Evolutionary conservation across 2,888 invertebrate genomes (phyloP).

Genomic region (Hyposoter didymator): DNA sequence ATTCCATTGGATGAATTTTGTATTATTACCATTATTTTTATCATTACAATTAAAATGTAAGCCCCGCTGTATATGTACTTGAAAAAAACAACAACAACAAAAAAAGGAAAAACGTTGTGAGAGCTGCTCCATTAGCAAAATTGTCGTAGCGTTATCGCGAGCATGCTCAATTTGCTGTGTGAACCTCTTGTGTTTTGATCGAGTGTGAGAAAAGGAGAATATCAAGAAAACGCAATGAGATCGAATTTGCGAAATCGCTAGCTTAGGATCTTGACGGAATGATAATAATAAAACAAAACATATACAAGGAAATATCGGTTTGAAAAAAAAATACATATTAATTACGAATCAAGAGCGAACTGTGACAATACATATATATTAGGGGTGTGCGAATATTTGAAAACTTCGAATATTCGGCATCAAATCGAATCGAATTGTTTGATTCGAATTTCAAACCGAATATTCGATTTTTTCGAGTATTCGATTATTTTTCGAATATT

Average conservation of each 20-base stretch:
- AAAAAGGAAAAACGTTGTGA: slow-evolving; percentile 25
- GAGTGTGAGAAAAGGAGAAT: slow-evolving; percentile 51
- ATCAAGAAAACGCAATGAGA: slow-evolving; percentile 51
- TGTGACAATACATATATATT: slow-evolving; percentile 79
- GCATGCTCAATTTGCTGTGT: slow-evolving; percentile 56
- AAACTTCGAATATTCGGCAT: too few species aligned
- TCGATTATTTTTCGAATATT: too few species aligned
- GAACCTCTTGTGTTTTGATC: slow-evolving; percentile 50
- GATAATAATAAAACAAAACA: slow-evolving; percentile 47
- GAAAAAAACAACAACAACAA: slow-evolving; percentile 43
- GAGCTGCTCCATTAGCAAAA: slow-evolving; percentile 48
- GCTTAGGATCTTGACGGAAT: slow-evolving; percentile 80
- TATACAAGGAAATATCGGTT: slow-evolving; percentile 41
- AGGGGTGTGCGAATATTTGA: too few species aligned
- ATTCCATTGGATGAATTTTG: slow-evolving; percentile 64
- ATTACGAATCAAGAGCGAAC: slow-evolving; percentile 72
- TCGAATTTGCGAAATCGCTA: slow-evolving; percentile 72
- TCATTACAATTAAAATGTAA: slow-evolving; percentile 55
- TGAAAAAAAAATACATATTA: slow-evolving; percentile 71
- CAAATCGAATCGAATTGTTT: too few species aligned
- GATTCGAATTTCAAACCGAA: too few species aligned
- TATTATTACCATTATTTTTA: slow-evolving; percentile 58
- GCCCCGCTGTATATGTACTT: slow-evolving; percentile 59
- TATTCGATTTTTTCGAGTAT: too few species aligned
- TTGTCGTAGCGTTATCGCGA: slow-evolving; percentile 44